Evolutionary conservation across 2,797 vertebrate species (phyloP).

Genomic region (Muscicapa comitata): DNA sequence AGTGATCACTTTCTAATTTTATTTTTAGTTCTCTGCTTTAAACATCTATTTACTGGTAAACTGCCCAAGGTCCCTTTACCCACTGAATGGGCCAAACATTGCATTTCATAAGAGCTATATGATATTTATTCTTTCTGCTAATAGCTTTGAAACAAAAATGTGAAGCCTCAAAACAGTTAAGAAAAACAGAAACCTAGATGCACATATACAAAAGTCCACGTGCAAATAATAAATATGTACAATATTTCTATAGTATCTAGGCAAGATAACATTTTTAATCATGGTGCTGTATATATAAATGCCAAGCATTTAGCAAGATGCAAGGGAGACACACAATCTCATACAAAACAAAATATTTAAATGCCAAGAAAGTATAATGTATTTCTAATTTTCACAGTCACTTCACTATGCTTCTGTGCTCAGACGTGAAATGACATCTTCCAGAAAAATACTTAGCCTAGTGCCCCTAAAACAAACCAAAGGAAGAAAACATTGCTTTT

Average conservation of each 20-base stretch:
- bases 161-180: not conserved
- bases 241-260: not conserved
- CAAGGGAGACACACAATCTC: not conserved
- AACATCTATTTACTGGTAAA: not conserved
- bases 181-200: not conserved
- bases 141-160: not conserved
- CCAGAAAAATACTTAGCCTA: not conserved
- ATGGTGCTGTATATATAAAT: not conserved
- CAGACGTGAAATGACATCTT: not conserved
- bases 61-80: not conserved
- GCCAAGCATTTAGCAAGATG: not conserved
- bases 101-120: not conserved
- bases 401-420: not conserved
- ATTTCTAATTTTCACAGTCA: not conserved
- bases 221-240: not conserved
- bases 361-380: not conserved
- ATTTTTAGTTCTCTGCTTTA: not conserved
- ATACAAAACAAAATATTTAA: not conserved
- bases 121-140: not conserved
- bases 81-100: not conserved
- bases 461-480: not conserved
- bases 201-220: not conserved
- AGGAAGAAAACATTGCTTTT: not conserved
- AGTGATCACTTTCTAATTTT: slow-evolving; percentile 9
- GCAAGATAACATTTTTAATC: not conserved